These are phyloP conservation scores for Clarias platycephalus DNA, from an alignment of 2,797 vertebrate species.

Conservation along the genomic window DNA sequence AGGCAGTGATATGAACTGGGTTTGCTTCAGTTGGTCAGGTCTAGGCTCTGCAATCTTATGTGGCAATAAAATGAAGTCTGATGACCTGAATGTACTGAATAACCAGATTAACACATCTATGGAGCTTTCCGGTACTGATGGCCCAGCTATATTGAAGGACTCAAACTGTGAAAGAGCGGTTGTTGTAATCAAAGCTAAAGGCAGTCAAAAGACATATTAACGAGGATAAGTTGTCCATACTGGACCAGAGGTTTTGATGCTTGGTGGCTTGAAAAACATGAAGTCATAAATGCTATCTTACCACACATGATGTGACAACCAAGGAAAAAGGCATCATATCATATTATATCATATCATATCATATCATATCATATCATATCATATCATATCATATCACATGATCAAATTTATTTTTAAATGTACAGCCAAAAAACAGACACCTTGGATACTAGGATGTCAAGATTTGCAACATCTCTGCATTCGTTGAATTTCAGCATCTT, in stretches of 20 bases:
- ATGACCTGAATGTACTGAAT: too few species aligned
- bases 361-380: not conserved
- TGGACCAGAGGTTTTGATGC: not conserved
- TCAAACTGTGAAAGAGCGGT: too few species aligned
- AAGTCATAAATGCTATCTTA: not conserved
- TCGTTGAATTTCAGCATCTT: not conserved
- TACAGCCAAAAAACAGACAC: not conserved
- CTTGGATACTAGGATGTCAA: not conserved
- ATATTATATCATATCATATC: not conserved
- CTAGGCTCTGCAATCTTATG: too few species aligned
- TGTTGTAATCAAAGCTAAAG: too few species aligned
- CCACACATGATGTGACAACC: not conserved
- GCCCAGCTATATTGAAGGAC: too few species aligned
- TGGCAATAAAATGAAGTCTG: too few species aligned
- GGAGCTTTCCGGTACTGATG: too few species aligned
- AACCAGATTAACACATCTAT: too few species aligned
- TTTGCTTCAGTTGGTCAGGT: too few species aligned
- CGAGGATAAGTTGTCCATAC: not conserved
- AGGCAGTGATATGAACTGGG: too few species aligned
- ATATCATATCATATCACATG: not conserved
- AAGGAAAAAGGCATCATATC: not conserved
- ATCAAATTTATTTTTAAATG: not conserved
- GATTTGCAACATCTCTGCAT: not conserved
- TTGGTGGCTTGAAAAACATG: not conserved
- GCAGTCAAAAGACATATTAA: too few species aligned